These are phyloP conservation scores for Pyrgus malvae DNA, from an alignment of 2,888 invertebrate species.

Conservation along the genomic window DNA sequence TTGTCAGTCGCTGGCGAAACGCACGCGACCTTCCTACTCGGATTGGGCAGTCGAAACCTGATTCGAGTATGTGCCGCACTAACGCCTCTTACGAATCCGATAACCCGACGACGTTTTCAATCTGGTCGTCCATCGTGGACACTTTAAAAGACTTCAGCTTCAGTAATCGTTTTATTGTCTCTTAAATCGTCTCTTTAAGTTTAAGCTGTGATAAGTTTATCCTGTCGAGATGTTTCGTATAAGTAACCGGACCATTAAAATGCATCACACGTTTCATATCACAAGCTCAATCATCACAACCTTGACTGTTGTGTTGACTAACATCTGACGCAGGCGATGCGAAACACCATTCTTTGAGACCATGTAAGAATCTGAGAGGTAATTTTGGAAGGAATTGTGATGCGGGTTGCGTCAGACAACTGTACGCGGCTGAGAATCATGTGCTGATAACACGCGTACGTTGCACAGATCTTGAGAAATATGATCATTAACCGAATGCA, in stretches of 20 bases:
- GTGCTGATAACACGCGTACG: background rate
- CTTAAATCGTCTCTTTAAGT: too few species aligned
- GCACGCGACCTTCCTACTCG: slow-evolving; percentile 70
- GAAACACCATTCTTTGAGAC: slow-evolving; percentile 34
- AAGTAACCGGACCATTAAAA: slow-evolving; percentile 12
- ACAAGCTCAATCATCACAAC: slow-evolving; percentile 35
- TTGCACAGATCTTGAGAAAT: slow-evolving; percentile 15
- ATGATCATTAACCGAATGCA: background rate
- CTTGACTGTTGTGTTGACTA: slow-evolving; percentile 38
- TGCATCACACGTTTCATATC: slow-evolving; percentile 33
- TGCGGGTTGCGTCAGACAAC: slow-evolving; percentile 31
- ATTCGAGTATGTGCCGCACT: slow-evolving; percentile 42
- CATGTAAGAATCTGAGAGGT: slow-evolving; percentile 30
- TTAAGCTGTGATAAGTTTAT: background rate
- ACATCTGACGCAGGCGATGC: slow-evolving; percentile 33
- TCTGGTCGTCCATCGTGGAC: background rate
- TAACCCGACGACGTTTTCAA: background rate
- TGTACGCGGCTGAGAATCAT: slow-evolving; percentile 23
- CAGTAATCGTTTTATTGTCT: too few species aligned
- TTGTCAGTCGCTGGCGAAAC: slow-evolving; percentile 77
- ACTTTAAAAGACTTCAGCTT: too few species aligned
- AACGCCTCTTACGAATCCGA: slow-evolving; percentile 14
- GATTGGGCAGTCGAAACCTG: slow-evolving; percentile 74
- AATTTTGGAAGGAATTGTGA: slow-evolving; percentile 32
- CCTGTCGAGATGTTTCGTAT: background rate